These are phyloP conservation scores for Anodontia alba DNA, from an alignment of 2,888 invertebrate species.

Conservation along the genomic window DNA sequence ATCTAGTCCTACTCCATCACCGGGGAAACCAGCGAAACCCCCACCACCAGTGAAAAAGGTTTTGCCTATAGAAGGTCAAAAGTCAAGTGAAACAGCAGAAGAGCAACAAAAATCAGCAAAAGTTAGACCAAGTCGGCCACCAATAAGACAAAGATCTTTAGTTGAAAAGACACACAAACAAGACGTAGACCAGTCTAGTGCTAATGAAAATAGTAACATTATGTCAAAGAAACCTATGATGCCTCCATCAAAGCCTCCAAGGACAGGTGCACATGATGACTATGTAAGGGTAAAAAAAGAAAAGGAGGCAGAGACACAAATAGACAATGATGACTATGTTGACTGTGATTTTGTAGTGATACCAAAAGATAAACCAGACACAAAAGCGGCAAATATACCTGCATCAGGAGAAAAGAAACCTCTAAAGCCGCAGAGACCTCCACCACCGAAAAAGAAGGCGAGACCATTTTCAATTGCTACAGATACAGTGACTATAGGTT, in stretches of 20 bases:
- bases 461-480: slow-evolving; percentile 63
- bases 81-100: not conserved
- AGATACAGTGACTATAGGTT: slow-evolving; percentile 19
- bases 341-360: slow-evolving; percentile 10
- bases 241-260: slow-evolving; percentile 74
- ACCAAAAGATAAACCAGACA: slow-evolving; percentile 1
- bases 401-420: slow-evolving; percentile 13
- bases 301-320: slow-evolving; percentile 35
- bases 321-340: not conserved
- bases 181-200: not conserved
- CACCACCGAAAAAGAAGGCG: slow-evolving; percentile 58
- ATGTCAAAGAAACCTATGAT: slow-evolving; percentile 23
- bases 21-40: slow-evolving; percentile 32
- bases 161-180: slow-evolving; percentile 28
- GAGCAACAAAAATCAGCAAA: slow-evolving; percentile 1
- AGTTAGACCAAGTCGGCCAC: slow-evolving; percentile 21
- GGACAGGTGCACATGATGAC: slow-evolving; percentile 79
- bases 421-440: slow-evolving; percentile 59
- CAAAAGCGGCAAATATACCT: not conserved
- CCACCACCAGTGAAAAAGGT: slow-evolving; percentile 28
- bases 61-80: slow-evolving; percentile 14
- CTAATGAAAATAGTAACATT: not conserved
- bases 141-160: slow-evolving; percentile 44
- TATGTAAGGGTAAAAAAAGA: slow-evolving; percentile 70
- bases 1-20: slow-evolving; percentile 12